Percentiles rank a stretch among this genome's conserved stretches.
Conservation (phyloP, 1,140 invertebrate genomes). For the Neodiprion fabricii region DNA sequence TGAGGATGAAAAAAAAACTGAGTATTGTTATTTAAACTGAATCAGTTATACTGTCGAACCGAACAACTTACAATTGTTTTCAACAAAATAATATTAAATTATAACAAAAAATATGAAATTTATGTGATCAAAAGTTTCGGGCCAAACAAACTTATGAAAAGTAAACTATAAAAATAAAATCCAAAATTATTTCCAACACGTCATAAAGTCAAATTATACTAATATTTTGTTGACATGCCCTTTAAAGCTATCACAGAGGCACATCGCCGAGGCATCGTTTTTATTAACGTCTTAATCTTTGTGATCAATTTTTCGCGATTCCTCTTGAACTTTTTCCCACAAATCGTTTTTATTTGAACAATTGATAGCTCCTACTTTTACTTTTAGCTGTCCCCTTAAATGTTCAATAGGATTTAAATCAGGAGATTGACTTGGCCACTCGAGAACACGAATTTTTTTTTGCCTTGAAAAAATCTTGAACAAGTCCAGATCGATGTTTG, state of each 20-base stretch:
- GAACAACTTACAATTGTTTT: no score
- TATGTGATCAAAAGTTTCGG: no score
- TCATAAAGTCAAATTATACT: conserved; percentile 9
- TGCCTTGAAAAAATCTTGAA: conserved; percentile 31
- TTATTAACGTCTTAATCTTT: conserved; percentile 22
- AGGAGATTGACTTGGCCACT: conserved; percentile 37
- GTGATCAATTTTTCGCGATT: conserved; percentile 21
- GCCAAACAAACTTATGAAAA: no score
- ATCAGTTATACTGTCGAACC: no score
- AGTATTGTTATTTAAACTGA: no score
- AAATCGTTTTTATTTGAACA: conserved; percentile 30
- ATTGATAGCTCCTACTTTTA: conserved; percentile 27
- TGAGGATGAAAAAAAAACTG: no score
- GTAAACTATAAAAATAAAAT: no score
- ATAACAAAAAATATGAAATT: no score
- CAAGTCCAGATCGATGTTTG: conserved; percentile 31
- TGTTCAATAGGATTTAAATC: conserved; percentile 45
- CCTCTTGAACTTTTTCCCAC: conserved; percentile 29
- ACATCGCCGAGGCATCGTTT: conserved; percentile 29
- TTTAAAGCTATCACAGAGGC: conserved; percentile 36
- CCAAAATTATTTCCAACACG: no score
- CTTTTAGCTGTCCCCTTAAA: conserved; percentile 33
- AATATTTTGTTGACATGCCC: conserved; percentile 41
- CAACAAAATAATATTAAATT: no score
- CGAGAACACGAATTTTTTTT: conserved; percentile 32